Conservation (phyloP, 1,140 invertebrate genomes). For the Platyscapa corneri region DNA sequence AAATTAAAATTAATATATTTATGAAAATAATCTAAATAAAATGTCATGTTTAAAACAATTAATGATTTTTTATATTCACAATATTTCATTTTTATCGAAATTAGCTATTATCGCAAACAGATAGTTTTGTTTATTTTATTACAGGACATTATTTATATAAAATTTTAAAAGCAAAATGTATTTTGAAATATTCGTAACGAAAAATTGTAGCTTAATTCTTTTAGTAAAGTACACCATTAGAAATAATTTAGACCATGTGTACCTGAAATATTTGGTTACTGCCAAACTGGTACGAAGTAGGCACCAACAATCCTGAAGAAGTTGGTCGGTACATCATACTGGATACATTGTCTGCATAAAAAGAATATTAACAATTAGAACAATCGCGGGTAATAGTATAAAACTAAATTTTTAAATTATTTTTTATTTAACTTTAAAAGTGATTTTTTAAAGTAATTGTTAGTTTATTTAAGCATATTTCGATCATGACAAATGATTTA, state of each 20-base stretch:
- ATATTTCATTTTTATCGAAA: no score
- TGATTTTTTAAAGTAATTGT: no score
- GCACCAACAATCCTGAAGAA: slow-evolving; percentile 76
- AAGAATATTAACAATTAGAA: background rate
- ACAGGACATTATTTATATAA: background rate
- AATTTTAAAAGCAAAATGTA: background rate
- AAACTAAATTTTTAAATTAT: no score
- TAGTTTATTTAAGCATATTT: no score
- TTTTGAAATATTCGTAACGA: background rate
- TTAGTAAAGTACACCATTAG: no score
- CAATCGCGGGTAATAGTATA: no score
- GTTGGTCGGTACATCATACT: slow-evolving; percentile 77
- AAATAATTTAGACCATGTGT: slow-evolving; percentile 51
- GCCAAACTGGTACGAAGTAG: slow-evolving; percentile 77
- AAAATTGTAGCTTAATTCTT: background rate
- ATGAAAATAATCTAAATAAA: background rate
- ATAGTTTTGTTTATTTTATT: no score
- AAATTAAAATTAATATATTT: no score
- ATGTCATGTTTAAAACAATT: background rate
- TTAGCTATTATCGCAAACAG: background rate
- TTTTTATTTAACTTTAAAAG: no score
- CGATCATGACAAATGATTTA: no score
- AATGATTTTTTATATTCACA: no score
- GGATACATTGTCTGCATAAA: slow-evolving; percentile 67
- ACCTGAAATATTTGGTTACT: slow-evolving; percentile 80